Conservation (phyloP, 2,113 vertebrate genomes). For the Athene noctua region DNA sequence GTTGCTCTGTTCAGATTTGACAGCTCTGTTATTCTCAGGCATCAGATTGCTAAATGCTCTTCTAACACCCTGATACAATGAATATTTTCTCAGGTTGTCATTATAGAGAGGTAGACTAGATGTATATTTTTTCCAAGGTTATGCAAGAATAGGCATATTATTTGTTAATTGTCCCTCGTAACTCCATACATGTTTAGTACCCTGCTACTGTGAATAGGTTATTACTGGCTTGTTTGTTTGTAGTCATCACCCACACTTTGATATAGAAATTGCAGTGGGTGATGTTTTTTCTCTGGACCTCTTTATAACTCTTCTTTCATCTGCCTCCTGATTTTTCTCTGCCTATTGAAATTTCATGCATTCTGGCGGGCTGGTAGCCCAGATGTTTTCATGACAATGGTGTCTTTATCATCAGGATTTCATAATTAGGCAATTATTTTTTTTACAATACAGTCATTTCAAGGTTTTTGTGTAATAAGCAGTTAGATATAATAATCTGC, state of each 20-base stretch:
- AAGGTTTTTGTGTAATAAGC: slow-evolving; percentile 37
- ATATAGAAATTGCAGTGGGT: not conserved
- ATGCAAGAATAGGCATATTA: not conserved
- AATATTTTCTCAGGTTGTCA: not conserved
- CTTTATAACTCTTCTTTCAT: slow-evolving; percentile 25
- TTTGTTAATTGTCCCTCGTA: not conserved
- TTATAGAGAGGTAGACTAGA: not conserved
- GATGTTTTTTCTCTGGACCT: not conserved
- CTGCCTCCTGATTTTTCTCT: not conserved
- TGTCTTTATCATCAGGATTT: slow-evolving; percentile 42
- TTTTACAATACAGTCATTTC: slow-evolving; percentile 44
- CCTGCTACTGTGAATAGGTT: not conserved
- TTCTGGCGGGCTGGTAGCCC: slow-evolving; percentile 14
- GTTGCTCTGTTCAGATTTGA: not conserved
- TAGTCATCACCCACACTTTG: not conserved
- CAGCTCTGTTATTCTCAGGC: not conserved
- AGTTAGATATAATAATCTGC: slow-evolving; percentile 44
- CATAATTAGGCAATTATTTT: slow-evolving; percentile 54
- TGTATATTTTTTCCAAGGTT: not conserved
- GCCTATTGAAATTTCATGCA: slow-evolving; percentile 25
- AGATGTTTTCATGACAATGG: slow-evolving; percentile 59
- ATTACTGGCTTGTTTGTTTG: not conserved
- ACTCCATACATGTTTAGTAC: not conserved
- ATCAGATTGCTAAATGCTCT: not conserved
- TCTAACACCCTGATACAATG: not conserved